A percentile compares a stretch with the other conserved stretches of the same genome.
phyloP scores from a whole-genome alignment of 1,140 invertebrate genomes.

The Apocrypta bakeri region DNA sequence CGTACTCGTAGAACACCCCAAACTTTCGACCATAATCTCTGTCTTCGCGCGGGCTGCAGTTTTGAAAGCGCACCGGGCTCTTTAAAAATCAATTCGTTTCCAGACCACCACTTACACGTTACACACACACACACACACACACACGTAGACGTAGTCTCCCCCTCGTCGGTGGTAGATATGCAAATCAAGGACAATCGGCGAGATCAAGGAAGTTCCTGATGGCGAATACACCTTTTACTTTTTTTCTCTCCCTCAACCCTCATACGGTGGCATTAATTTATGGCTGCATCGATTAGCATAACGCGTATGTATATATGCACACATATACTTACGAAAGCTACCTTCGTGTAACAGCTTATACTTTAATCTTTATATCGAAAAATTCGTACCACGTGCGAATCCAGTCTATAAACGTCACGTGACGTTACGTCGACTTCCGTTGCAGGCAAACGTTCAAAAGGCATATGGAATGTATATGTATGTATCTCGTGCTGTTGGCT shows the following conservation, averaged over 20 bases:
- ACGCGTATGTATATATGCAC: not conserved
- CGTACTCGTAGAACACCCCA: not conserved
- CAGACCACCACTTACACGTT: not conserved
- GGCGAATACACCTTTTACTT: constrained; percentile 28
- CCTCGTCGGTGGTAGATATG: constrained; percentile 21
- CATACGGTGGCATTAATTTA: constrained; percentile 22
- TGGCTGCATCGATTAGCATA: constrained; percentile 32
- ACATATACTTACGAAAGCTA: too few species aligned
- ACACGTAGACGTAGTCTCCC: constrained; percentile 9
- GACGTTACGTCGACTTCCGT: not conserved
- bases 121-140: constrained; percentile 6
- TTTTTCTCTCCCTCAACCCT: not conserved
- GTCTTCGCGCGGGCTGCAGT: not conserved
- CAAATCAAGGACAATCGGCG: constrained; percentile 25
- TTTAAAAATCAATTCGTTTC: not conserved
- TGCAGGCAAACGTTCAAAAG: not conserved
- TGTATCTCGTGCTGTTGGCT: not conserved
- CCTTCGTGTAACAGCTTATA: too few species aligned
- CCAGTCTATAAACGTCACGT: not conserved
- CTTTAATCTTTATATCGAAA: not conserved
- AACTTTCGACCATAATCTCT: not conserved
- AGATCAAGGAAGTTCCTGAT: constrained; percentile 43
- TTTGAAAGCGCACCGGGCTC: not conserved
- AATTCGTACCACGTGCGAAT: not conserved
- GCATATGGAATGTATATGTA: too few species aligned